phyloP scores from a whole-genome alignment of 1,140 invertebrate species.

The Drosophila suzukii region DNA sequence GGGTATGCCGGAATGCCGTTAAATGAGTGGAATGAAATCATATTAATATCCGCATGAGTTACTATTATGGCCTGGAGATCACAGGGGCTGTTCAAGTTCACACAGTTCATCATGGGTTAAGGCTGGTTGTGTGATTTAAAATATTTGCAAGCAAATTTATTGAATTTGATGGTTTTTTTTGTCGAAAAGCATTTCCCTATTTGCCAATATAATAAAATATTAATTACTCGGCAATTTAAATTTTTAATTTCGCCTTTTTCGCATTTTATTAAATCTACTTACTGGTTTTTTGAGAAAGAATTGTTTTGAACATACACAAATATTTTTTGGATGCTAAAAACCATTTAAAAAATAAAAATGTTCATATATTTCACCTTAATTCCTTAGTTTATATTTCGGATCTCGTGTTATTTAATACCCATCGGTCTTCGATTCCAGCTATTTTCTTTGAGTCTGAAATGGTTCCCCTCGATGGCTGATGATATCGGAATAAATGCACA shows the following conservation, averaged over 20 bases:
- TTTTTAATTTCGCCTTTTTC: too few species aligned
- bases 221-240: too few species aligned
- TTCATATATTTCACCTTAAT: not conserved
- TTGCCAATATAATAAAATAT: not conserved
- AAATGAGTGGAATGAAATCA: constrained; percentile 35
- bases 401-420: not conserved
- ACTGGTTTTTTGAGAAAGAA: too few species aligned
- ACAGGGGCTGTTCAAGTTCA: constrained; percentile 16
- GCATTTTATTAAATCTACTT: too few species aligned
- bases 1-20: constrained; percentile 14
- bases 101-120: constrained; percentile 28
- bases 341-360: too few species aligned
- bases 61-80: constrained; percentile 18
- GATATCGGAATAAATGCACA: constrained; percentile 18
- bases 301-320: too few species aligned
- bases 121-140: not conserved
- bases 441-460: constrained; percentile 6
- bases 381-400: not conserved
- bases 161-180: not conserved
- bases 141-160: not conserved
- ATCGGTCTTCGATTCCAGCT: not conserved
- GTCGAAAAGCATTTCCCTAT: not conserved
- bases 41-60: constrained; percentile 30
- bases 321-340: too few species aligned
- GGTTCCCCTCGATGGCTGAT: not conserved